Base-by-base conservation (phyloP, 2,888 invertebrate species). In the Lasioglossum pauxillum region DNA sequence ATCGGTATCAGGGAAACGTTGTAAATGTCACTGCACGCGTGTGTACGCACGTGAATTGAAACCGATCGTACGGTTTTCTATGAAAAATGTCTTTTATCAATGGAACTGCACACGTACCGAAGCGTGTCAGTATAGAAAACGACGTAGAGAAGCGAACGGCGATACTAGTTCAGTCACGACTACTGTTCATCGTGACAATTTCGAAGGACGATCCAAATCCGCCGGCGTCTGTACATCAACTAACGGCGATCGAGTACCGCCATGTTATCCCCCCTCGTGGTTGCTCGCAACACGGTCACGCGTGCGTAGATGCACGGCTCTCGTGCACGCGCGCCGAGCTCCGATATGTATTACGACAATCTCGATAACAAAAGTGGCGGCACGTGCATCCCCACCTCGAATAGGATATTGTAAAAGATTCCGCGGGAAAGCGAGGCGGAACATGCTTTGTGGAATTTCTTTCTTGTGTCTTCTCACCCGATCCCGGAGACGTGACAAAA, bases 331-430 rank as follows among this genome's bases (percentile, higher is more conserved):
- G 88, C 81, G 79, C 67, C 78, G 49, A 75, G 69, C 67, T 75
- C 71, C 77, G 80, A 80, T 77, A 53, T 53, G 49, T 53, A 72
- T 90, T 77, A 89, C 90, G 85, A 90, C 87, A 90, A 91, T 92
- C 92, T 85, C 86, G 90, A 92, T 91, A 89, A 92, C 85, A 90
- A 91, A 92, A 91, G 89, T 80, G 75, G 80, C 78, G 91, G 91
- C 91, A 92, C 91, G 91, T 92, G 91, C 79, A 85, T 87, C 92
- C 91, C 91, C 92, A 85, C 91, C 83, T 81, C 75, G 44, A 53
- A 73, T 35, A 44, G 31, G 75, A 80, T 78, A 75, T 73, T 80
- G 69, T 80, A 49, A 82, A 90, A 84, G 85, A 84, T 86, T 90
- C 85, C 90, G 90, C 89, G 86, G 85, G 88, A 90, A 89, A 89